A percentile compares a stretch with the other conserved stretches of the same genome.
phyloP scores from a whole-genome alignment of 2,888 invertebrate species.

The Ommatoiulus sabulosus region DNA sequence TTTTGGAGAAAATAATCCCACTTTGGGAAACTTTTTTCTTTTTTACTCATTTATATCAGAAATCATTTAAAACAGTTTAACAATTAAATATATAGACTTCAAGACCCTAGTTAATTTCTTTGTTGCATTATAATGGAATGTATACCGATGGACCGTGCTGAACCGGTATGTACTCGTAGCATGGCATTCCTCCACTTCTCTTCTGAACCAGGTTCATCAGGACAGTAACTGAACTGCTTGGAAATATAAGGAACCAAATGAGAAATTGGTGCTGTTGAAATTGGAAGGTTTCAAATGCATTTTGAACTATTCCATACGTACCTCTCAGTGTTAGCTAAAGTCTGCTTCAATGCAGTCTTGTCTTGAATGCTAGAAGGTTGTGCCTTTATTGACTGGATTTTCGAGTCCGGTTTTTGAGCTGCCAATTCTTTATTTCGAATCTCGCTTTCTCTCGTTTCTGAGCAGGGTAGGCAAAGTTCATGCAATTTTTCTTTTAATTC shows the following conservation, averaged over 20 bases:
- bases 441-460: slow-evolving; percentile 4
- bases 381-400: background rate
- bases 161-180: slow-evolving; percentile 35
- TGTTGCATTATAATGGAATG: too few species aligned
- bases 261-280: background rate
- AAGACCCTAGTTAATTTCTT: too few species aligned
- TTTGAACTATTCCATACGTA: background rate
- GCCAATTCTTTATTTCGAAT: background rate
- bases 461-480: background rate
- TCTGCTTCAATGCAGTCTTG: background rate
- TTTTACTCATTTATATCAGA: too few species aligned
- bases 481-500: background rate
- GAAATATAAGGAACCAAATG: background rate
- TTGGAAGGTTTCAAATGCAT: background rate
- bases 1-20: too few species aligned
- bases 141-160: slow-evolving; percentile 10
- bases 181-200: background rate
- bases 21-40: too few species aligned
- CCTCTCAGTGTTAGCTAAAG: background rate
- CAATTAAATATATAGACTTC: too few species aligned
- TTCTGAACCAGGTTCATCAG: slow-evolving; percentile 15
- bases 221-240: background rate
- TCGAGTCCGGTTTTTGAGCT: background rate
- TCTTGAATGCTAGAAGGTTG: background rate
- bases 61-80: too few species aligned